These are phyloP conservation scores for Cynodonichthys magdalenae DNA, from an alignment of 2,797 vertebrate genomes.

Conservation along the genomic window DNA sequence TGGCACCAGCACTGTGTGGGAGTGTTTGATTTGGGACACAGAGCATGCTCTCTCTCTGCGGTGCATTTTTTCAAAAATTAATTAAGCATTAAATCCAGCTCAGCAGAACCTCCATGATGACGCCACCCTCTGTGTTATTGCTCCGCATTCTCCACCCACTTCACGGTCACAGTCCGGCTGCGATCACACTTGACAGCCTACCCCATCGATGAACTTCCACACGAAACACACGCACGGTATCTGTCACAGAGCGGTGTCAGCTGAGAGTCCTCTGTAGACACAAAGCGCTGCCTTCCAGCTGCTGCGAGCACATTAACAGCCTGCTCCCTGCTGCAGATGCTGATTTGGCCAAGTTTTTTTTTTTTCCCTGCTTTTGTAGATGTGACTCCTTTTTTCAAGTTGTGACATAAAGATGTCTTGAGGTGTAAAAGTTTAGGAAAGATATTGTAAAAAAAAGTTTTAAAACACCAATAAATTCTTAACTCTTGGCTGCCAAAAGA, in stretches of 20 bases:
- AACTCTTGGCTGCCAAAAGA: too few species aligned
- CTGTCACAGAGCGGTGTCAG: slow-evolving; percentile 8
- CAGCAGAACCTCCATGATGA: neutral
- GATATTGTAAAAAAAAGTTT: too few species aligned
- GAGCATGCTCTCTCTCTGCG: neutral
- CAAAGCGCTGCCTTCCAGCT: slow-evolving; percentile 4
- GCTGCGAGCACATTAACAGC: neutral
- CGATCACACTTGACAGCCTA: slow-evolving; percentile 9
- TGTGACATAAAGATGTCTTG: neutral
- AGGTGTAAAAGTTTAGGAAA: neutral
- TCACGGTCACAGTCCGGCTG: neutral
- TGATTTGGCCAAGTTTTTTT: neutral
- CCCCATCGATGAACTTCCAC: slow-evolving; percentile 4
- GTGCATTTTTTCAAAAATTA: slow-evolving; percentile 2
- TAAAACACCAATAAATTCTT: too few species aligned
- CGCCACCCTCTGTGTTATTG: neutral
- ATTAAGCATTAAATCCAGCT: neutral
- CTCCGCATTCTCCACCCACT: slow-evolving; percentile 3
- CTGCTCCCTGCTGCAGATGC: neutral
- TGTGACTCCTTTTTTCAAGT: neutral
- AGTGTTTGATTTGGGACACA: neutral
- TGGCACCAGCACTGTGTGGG: neutral
- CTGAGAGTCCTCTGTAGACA: slow-evolving; percentile 5
- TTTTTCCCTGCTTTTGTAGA: neutral
- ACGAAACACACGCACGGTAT: neutral